Evolutionary conservation across 2,113 vertebrate species (phyloP).

Genomic region (Protobothrops flavoviridis): DNA sequence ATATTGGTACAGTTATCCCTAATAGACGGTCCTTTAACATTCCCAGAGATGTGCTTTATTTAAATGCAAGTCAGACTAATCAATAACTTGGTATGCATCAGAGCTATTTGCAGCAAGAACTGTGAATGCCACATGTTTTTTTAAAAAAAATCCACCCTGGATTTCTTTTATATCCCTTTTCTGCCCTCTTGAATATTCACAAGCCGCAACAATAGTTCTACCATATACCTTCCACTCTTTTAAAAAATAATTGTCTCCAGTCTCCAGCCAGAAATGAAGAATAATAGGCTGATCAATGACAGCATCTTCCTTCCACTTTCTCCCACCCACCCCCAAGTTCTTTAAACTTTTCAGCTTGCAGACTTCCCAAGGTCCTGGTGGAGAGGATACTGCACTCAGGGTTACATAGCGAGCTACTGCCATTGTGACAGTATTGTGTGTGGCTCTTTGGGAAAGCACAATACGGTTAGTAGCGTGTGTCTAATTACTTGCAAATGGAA

Average conservation of each 20-base stretch:
- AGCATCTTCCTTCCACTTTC: background rate
- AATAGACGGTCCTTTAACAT: background rate
- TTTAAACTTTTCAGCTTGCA: background rate
- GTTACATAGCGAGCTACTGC: accelerated
- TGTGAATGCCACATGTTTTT: background rate
- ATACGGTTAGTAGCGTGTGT: background rate
- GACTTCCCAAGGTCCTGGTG: no score
- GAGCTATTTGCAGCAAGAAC: background rate
- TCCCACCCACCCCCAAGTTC: background rate
- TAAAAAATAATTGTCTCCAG: background rate
- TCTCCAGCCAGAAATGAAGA: background rate
- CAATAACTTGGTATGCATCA: background rate
- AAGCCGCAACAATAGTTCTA: background rate
- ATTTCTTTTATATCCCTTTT: background rate
- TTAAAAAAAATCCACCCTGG: background rate
- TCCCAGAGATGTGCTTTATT: background rate
- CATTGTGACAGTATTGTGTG: background rate
- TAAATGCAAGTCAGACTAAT: background rate
- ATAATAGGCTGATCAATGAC: background rate
- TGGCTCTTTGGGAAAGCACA: background rate
- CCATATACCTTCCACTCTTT: background rate
- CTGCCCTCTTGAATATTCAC: background rate
- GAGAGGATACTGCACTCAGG: no score
- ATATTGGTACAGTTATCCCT: background rate
- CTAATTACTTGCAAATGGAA: slow-evolving; percentile 46